These are phyloP conservation scores for Coilia nasus DNA, from an alignment of 2,797 vertebrate genomes.

Conservation along the genomic window DNA sequence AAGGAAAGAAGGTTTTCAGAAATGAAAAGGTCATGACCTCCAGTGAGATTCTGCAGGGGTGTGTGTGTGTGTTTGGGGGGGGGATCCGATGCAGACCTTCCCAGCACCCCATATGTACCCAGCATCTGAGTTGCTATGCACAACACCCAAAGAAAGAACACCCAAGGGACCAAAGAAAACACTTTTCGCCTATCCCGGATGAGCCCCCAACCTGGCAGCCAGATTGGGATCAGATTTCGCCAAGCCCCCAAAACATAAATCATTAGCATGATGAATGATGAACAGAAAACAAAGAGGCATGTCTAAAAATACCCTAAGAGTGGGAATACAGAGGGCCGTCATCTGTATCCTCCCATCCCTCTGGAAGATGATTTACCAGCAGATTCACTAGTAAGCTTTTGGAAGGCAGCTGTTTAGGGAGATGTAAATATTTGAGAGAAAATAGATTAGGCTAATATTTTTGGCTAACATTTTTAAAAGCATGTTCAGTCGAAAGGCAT, in stretches of 20 bases:
- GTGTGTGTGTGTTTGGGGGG: too few species aligned
- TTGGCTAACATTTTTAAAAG: neutral
- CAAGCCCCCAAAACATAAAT: slow-evolving; percentile 26
- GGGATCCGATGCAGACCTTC: neutral
- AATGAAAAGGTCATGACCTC: neutral
- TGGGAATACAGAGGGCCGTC: neutral
- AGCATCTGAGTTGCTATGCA: neutral
- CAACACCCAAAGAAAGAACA: neutral
- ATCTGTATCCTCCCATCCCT: neutral
- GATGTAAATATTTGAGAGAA: neutral
- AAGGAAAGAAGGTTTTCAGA: neutral
- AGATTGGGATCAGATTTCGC: slow-evolving; percentile 34
- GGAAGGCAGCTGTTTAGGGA: neutral
- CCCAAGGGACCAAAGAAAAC: neutral
- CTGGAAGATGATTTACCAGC: neutral
- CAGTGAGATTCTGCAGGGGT: neutral
- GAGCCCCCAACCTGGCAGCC: slow-evolving; percentile 27
- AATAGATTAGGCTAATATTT: neutral
- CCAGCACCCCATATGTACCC: neutral
- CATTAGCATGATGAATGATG: slow-evolving; percentile 32
- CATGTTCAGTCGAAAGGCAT: neutral
- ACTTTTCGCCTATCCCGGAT: neutral
- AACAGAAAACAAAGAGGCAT: slow-evolving; percentile 28
- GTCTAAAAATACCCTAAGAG: neutral
- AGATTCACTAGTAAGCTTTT: neutral